Base-by-base conservation (phyloP, 2,888 invertebrate species). In the Apotomis capreana region DNA sequence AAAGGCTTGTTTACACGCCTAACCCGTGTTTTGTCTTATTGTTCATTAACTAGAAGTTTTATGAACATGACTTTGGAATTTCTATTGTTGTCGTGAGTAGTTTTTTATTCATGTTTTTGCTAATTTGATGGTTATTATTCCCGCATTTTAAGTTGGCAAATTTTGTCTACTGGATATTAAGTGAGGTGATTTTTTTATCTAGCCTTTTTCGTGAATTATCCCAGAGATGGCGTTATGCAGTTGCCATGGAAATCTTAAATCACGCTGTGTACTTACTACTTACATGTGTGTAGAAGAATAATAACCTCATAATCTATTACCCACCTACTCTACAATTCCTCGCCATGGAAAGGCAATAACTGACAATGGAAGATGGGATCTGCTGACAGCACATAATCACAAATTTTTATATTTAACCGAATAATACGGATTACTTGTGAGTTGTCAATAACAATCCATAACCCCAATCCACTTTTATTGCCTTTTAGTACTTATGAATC, bases 1-100 rank as follows among this genome's bases (percentile, higher is more conserved):
- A 68, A 70, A 72, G 57, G 60, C 68, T 68, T 68, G 68, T 73
- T 73, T 69, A 73, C 59, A 73, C 44, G 44, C 40, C 9, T n/a
- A 49, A 36, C 13, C 51, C 51, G 52, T 65, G 69, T 69, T 69
- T 37, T n/a, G 10, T 55, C 55, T 70, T 67, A 37, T 49, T 67
- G 70, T 61, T 70, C 52, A 54, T 61, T 67, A 61, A 62, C 40
- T 37, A 49, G n/a, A 10, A 54, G 63, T 37, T 68, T 72, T 72
- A 63, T 68, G 12, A 4, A 68, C 68, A 72, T 63, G 58, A 63
- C 54, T 52, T 44, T 3, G 72, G 63, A 63, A 72, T 63, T 72
- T 68, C 63, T 68, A 72, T 72, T 63, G 72, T 72, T 72, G 9
- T 63, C 37, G 49, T 55, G 52, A 54, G 46, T 46, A 37, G 36